These are phyloP conservation scores for Bradypodion ventrale DNA, from an alignment of 2,797 vertebrate species.

Conservation along the genomic window DNA sequence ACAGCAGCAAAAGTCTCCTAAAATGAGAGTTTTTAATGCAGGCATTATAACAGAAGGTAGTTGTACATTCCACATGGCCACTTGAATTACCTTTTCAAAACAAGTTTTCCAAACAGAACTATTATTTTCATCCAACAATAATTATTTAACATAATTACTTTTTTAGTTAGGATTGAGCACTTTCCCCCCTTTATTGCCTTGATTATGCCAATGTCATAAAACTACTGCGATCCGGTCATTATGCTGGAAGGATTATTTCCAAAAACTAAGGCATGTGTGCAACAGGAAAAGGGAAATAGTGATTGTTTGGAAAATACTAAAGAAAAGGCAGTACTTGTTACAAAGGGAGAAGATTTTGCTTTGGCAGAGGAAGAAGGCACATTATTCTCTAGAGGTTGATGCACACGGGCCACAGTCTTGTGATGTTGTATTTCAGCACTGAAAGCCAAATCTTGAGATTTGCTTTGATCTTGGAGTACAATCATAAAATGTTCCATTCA, in stretches of 20 bases:
- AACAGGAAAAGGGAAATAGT: neutral
- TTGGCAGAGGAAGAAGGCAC: constrained; percentile 28
- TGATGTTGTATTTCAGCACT: neutral
- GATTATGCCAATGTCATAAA: neutral
- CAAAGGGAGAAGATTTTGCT: constrained; percentile 37
- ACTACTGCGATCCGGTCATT: constrained; percentile 4
- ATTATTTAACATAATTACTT: neutral
- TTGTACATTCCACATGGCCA: neutral
- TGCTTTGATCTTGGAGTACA: constrained; percentile 46
- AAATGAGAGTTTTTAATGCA: neutral
- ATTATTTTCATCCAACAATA: neutral
- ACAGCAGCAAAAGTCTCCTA: neutral
- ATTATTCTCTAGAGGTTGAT: neutral
- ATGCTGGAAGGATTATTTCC: constrained; percentile 2
- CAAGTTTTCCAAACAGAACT: neutral
- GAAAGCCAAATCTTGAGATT: constrained; percentile 15
- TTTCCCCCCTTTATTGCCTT: neutral
- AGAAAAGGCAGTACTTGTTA: constrained; percentile 3
- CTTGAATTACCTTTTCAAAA: neutral
- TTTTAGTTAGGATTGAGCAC: neutral
- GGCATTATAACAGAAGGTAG: neutral
- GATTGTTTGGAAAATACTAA: constrained; percentile 28
- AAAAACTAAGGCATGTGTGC: constrained; percentile 31
- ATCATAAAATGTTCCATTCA: constrained; percentile 31
- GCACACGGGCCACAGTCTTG: neutral